Conservation (phyloP, 2,888 invertebrate genomes). For the Spisula subtruncata region DNA sequence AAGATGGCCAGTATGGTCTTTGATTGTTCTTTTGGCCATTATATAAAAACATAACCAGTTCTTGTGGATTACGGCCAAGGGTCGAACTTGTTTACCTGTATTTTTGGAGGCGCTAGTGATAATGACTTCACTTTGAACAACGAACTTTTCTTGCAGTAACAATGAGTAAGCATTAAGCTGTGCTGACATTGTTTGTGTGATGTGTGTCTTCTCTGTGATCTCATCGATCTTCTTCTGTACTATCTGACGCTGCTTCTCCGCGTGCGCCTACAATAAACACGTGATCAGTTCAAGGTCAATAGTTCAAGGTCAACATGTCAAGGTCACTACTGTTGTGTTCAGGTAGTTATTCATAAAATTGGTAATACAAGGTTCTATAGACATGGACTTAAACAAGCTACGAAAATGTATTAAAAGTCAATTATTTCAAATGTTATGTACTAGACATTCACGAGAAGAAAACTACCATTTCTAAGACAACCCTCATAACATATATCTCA, state of each 20-base stretch:
- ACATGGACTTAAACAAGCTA: no score
- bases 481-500: background rate
- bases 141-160: conserved; percentile 82
- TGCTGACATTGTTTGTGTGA: conserved; percentile 85
- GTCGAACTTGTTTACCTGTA: conserved; percentile 49
- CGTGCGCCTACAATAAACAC: conserved; percentile 70
- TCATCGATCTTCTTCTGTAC: conserved; percentile 82
- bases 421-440: no score
- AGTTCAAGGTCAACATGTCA: conserved; percentile 5
- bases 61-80: no score
- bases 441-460: no score
- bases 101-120: conserved; percentile 80
- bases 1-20: no score
- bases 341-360: no score
- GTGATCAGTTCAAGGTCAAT: conserved; percentile 4
- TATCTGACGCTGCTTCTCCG: conserved; percentile 73
- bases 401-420: no score
- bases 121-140: conserved; percentile 82
- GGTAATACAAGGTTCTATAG: no score
- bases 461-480: no score
- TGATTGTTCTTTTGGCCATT: no score
- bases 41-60: no score
- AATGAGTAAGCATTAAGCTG: conserved; percentile 84
- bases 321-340: background rate
- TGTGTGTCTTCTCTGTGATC: conserved; percentile 83